Evolutionary conservation across 2,888 invertebrate species (phyloP), one percentile per base, ranked within the genome.

Genomic region (Volucella zonaria): DNA sequence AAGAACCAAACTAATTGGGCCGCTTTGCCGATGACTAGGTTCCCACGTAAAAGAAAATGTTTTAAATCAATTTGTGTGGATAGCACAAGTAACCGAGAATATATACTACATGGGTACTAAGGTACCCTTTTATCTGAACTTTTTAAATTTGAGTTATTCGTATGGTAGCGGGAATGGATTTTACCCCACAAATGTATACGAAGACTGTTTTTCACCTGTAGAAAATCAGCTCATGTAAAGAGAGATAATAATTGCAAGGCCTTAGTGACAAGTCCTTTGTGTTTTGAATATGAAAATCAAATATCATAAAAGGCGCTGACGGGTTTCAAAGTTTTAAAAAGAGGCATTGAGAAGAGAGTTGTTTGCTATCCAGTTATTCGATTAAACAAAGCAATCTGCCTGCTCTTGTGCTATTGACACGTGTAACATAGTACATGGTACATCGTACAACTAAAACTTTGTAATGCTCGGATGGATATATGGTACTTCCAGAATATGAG

Each of bases 21-120:
- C 61, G 58, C 59, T 67, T 15, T 59, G 52, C 61, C 76, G 43
- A 47, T 61, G 61, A 61, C 61, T 61, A 54, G 52, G 61, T 77
- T 61, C 62, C 56, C 77, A 54, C 14, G 18, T 31, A 56, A 56
- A 51, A n/a, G n/a, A 61, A 52, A 73, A 49, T 42, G 40, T 42
- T 11, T 52, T 54, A 23, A 43, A 43, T 56, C 31, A 8, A 31
- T 31, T 31, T 31, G 4, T 31, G 0, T 31, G 6, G 6, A 31
- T 31, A 45, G n/a, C 18, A 10, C 15, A 2, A n/a, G 3, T 43
- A 23, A 18, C 45, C 18, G 23, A 2, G 51, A 51, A 8, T 15
- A 8, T n/a, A 15, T 14, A 8, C 51, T 51, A 51, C 51, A 51
- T 56, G 38, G n/a, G 14, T 43, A 40, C 49, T 49, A 15, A 15